A percentile compares a stretch with the other conserved stretches of the same genome.
Evolutionary conservation across 2,888 invertebrate species (phyloP).

Genomic region (Thelaira solivaga): DNA sequence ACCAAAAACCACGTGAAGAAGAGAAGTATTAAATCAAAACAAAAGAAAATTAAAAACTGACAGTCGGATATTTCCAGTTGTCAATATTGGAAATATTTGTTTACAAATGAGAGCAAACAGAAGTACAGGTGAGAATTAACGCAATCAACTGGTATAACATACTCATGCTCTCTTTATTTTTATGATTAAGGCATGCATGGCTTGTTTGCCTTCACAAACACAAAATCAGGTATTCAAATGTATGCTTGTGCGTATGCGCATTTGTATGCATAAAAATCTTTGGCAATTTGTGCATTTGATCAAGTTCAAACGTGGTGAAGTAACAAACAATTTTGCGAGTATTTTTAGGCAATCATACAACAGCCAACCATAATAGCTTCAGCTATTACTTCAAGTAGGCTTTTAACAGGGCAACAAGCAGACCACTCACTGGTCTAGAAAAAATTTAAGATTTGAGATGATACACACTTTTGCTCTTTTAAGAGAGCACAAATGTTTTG

Average conservation of each 20-base stretch:
- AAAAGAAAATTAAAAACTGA: constrained; percentile 12
- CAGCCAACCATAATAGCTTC: not conserved
- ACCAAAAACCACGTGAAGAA: constrained; percentile 46
- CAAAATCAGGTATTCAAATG: not conserved
- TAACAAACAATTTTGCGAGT: constrained; percentile 28
- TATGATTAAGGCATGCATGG: not conserved
- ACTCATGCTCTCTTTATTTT: not conserved
- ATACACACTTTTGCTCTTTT: not conserved
- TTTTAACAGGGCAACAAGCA: constrained; percentile 7
- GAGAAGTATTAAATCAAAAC: constrained; percentile 26
- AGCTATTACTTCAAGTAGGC: constrained; percentile 6
- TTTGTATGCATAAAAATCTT: constrained; percentile 49
- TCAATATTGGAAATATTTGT: constrained; percentile 53
- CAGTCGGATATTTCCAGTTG: constrained; percentile 46
- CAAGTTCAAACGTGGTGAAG: constrained; percentile 72
- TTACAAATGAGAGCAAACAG: constrained; percentile 51
- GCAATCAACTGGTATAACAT: not conserved
- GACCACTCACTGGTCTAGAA: not conserved
- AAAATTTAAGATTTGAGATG: not conserved
- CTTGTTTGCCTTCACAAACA: constrained; percentile 47
- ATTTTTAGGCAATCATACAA: constrained; percentile 16
- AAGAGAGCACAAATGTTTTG: constrained; percentile 29
- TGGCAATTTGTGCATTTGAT: constrained; percentile 72
- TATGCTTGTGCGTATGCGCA: not conserved
- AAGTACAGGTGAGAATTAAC: not conserved